Percentiles rank a stretch among this genome's conserved stretches.
Conservation (phyloP, 1,140 invertebrate species). For the Drosophila pseudoananassae region DNA sequence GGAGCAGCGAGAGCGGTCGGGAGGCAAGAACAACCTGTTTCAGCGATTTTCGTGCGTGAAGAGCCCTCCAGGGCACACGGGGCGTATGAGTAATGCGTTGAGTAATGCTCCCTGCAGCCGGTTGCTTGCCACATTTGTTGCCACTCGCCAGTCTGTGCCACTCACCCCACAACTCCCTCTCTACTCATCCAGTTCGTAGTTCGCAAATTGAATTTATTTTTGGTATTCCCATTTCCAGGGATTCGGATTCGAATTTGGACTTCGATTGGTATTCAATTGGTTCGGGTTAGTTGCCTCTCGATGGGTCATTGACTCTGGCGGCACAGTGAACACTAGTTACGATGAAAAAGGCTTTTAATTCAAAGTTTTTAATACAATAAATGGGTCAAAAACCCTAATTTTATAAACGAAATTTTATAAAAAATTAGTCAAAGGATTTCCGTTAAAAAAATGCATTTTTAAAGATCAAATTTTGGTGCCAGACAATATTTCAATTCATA, state of each 20-base stretch:
- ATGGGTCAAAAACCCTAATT: too few species aligned
- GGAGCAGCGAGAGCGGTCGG: not conserved
- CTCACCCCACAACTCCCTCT: not conserved
- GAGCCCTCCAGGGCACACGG: constrained; percentile 36
- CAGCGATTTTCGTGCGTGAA: constrained; percentile 22
- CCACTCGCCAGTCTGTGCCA: constrained; percentile 5
- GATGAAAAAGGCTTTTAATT: not conserved
- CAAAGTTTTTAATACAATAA: too few species aligned
- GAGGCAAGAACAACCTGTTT: constrained; percentile 28
- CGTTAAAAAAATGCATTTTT: too few species aligned
- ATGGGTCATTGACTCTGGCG: not conserved
- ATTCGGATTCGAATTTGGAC: constrained; percentile 1
- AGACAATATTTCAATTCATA: too few species aligned
- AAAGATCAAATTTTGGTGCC: too few species aligned
- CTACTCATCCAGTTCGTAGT: not conserved
- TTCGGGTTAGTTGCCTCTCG: constrained; percentile 1
- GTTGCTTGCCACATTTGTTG: constrained; percentile 7
- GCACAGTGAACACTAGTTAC: not conserved
- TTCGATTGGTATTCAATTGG: constrained; percentile 5
- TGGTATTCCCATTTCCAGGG: not conserved
- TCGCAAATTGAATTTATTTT: constrained; percentile 9
- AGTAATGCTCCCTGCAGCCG: constrained; percentile 37
- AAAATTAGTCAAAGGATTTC: too few species aligned
- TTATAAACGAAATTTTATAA: too few species aligned
- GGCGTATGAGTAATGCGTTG: constrained; percentile 31